Percentiles rank a stretch among this genome's conserved stretches.
Evolutionary conservation across 2,113 vertebrate species (phyloP).

Genomic region (Synchiropus splendidus): DNA sequence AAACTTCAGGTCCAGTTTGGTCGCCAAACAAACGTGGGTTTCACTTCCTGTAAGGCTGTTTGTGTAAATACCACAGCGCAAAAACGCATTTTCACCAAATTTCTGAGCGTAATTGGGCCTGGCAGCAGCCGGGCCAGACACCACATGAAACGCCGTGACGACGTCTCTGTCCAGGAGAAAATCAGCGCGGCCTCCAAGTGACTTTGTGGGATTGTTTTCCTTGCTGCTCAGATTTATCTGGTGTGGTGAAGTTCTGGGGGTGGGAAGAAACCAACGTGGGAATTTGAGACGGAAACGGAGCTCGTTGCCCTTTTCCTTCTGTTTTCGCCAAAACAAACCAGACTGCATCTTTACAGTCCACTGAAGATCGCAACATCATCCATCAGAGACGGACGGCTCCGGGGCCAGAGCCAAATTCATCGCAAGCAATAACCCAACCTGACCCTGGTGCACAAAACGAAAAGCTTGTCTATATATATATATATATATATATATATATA

Average conservation of each 20-base stretch:
- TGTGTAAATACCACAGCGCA: constrained; percentile 12
- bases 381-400: constrained; percentile 60
- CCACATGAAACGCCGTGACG: constrained; percentile 37
- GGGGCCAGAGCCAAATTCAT: constrained; percentile 30
- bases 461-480: too few species aligned
- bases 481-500: too few species aligned
- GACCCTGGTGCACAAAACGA: constrained; percentile 13
- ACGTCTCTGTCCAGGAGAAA: constrained; percentile 5
- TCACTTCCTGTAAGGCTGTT: constrained; percentile 12
- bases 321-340: constrained; percentile 44
- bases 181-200: constrained; percentile 60
- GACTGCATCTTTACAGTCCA: constrained; percentile 67
- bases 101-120: constrained; percentile 23
- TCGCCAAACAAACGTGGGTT: constrained; percentile 8
- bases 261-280: constrained; percentile 60
- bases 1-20: constrained; percentile 3
- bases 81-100: constrained; percentile 24
- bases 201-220: constrained; percentile 56
- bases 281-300: constrained; percentile 55
- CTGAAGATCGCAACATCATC: constrained; percentile 68
- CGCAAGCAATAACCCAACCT: constrained; percentile 11
- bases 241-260: constrained; percentile 38
- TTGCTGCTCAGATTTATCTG: constrained; percentile 50
- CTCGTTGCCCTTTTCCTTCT: constrained; percentile 51
- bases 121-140: constrained; percentile 38